Evolutionary conservation across 2,888 invertebrate species (phyloP), one percentile per base, ranked within the genome.

Genomic region (Andrena praecox): DNA sequence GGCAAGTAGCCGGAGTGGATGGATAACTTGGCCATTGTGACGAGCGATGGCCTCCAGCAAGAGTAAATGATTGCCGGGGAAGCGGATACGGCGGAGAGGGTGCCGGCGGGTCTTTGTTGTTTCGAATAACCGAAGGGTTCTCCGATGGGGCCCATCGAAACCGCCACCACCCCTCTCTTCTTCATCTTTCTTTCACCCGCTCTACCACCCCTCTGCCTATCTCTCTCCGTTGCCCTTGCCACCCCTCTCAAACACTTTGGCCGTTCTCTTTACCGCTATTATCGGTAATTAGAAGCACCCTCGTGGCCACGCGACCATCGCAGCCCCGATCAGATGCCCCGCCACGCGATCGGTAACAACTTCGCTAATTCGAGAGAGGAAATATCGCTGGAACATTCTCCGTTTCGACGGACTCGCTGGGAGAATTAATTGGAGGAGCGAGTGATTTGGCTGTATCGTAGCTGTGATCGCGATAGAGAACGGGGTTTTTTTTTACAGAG

Each of bases 11-110:
- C 90, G 87, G 90, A 93, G 91, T 92, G 91, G 92, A 93, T 93
- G 92, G 92, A 92, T 92, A 93, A 93, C 93, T 93, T 92, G 92
- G 92, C 90, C 87, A 93, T 93, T 93, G 93, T 93, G 89, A 92
- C 89, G 90, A 91, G 89, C 91, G 90, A 91, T 91, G 91, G 93
- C 93, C 93, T 92, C 89, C 91, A 89, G 93, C 93, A 83, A 92
- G 89, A 93, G 92, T 91, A 92, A 93, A 93, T 93, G 92, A 93
- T 93, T 92, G 93, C 91, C 90, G 89, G 89, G 89, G 89, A 89
- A 90, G 86, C 91, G 89, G 89, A 89, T 90, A 88, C 87, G 88
- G 85, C 84, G 89, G 87, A 87, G 91, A 88, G 91, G 90, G 91
- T 91, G 91, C 91, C 90, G 90, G 88, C 89, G 90, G 90, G 90